Base-by-base conservation (phyloP, 1,140 invertebrate species). In the Macrostomum lignano region DNA sequence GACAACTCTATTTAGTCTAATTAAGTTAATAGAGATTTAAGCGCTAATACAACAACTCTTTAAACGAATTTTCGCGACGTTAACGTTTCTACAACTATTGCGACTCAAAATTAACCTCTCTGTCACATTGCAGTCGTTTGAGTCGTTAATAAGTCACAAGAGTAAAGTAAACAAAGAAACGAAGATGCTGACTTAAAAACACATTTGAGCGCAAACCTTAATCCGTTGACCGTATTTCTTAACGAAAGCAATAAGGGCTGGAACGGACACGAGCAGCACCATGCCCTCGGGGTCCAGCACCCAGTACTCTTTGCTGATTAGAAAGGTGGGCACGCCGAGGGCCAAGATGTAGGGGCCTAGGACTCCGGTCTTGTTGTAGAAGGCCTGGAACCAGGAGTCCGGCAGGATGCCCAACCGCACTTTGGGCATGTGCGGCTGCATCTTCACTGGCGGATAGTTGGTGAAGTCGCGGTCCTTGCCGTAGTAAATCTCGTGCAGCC, bases 331-430 rank as follows among this genome's bases (percentile, higher is more conserved):
- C 3, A 86, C 45, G 42, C 70, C 71, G 38, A 65, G 58, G 13
- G 67, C 68, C 46, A 91, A 77, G 28, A 71, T 59, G 51, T 91
- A 93, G n/a, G 78, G 78, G 31, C 70, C 68, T 70, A 42, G 35
- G 0, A 65, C 64, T 52, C 84, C 84, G 44, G 79, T 88, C 63
- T 88, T 88, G 25, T 71, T 68, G 52, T 91, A 84, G 51, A 94
- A 79, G 44, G 74, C 68, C 44, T 71, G 65, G 59, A 88, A 88
- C 79, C 79, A 93, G 62, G 75, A 71, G 44, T 86, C 79, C 30
- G 84, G 82, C 41, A 93, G 51, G 44, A 88, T 76, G 31, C 73
- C 77, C 44, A 78, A 51, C 28, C 78, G 67, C 22, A 78, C 73
- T 60, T 71, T 70, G 36, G 66, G 68, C 32, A 69, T 65, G 38